Base-by-base conservation (phyloP, 2,113 vertebrate species). In the Cochlearius cochlearius region DNA sequence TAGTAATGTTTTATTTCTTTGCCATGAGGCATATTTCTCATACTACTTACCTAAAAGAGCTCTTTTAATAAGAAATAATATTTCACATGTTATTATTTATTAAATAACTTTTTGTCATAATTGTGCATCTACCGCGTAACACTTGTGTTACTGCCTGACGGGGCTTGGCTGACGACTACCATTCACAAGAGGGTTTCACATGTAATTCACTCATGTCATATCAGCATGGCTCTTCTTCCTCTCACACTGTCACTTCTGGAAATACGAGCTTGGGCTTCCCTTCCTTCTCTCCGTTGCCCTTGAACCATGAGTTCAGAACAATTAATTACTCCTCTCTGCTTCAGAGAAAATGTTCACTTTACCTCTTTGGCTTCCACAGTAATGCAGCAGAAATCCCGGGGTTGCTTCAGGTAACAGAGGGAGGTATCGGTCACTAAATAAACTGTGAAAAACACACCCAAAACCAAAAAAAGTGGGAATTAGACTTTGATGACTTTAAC, bases 311-410 rank as follows among this genome's bases (percentile, higher is more conserved):
- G 45, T 23, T 86, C 53, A 79, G 53, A 78, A 34, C 22, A 62
- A 14, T 12, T n/a, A 62, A 14, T 12, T n/a, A 5, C n/a, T 79
- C 8, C n/a, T 50, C 63, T 53, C 0, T 45, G 49, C 74, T 63
- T 55, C 15, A 45, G 45, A 36, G 19, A 59, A 38, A 90, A 69
- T 1, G 26, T 30, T 66, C 30, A 76, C 52, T 41, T 98, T 96
- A 99, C 99, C 99, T 99, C 98, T 98, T 98, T 99, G 85, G 98
- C 98, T 97, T 99, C 99, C 6, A 98, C 98, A 88, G 99, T 99
- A 97, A 99, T 99, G 97, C 99, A 99, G 96, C 99, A 99, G 98
- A 99, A 99, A 96, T 99, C 99, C 82, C 99, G 98, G 2, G 99
- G 99, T 95, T 99, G 99, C 93, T 98, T 99, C 78, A 99, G 97